These are phyloP conservation scores for Sanderia malayensis DNA, from an alignment of 30 jellyfish, hydroid and myxozoan species.

Conservation along the genomic window DNA sequence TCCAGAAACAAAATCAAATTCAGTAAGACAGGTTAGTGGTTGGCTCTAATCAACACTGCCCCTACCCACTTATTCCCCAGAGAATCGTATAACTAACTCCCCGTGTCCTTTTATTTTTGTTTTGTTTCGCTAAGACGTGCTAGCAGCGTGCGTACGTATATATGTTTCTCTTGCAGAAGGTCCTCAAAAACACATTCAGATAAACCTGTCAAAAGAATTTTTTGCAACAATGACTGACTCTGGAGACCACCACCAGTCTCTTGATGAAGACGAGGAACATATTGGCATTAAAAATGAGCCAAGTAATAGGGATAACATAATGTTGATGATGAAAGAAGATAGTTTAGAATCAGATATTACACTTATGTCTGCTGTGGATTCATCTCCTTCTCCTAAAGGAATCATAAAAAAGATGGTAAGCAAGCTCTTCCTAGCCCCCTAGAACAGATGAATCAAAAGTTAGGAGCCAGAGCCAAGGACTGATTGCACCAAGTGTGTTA, in stretches of 20 bases:
- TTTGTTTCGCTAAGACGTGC: too few relatives aligned
- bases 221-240: slow-evolving; percentile 26
- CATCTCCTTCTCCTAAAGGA: slow-evolving; percentile 6
- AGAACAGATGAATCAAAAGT: too few relatives aligned
- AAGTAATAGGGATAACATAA: not conserved
- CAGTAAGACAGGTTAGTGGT: too few relatives aligned
- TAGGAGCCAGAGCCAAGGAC: too few relatives aligned
- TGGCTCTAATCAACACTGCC: too few relatives aligned
- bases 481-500: too few relatives aligned
- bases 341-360: not conserved
- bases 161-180: not conserved
- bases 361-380: not conserved
- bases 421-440: too few relatives aligned
- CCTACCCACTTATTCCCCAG: too few relatives aligned
- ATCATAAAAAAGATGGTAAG: not conserved
- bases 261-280: not conserved
- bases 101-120: too few relatives aligned
- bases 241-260: slow-evolving; percentile 12
- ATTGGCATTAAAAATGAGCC: not conserved
- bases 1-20: too few relatives aligned
- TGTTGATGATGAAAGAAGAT: not conserved
- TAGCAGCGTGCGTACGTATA: too few relatives aligned
- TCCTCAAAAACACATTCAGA: slow-evolving; percentile 46
- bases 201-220: slow-evolving; percentile 53
- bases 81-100: too few relatives aligned